Conservation (phyloP, 1,140 invertebrate genomes). For the Lasaia peninsularis region DNA sequence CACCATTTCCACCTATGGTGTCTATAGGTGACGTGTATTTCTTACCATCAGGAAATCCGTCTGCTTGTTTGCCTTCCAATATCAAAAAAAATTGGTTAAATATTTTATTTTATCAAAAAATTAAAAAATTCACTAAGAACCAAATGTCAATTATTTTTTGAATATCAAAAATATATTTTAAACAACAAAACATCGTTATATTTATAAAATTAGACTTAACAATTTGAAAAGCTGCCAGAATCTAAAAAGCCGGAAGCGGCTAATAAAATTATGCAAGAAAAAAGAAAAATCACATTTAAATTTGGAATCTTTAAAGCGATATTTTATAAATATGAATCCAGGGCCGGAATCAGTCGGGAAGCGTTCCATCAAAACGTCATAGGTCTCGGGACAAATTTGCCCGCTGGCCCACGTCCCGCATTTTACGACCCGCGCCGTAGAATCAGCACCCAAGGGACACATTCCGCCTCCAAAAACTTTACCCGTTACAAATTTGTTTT, state of each 20-base stretch:
- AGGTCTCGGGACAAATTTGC: slow-evolving; percentile 75
- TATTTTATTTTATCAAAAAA: no score
- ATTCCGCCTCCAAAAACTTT: slow-evolving; percentile 76
- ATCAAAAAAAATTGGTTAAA: no score
- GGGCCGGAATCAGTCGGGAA: slow-evolving; percentile 61
- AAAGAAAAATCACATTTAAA: background rate
- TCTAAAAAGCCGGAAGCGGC: background rate
- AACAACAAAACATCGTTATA: no score
- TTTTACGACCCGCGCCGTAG: slow-evolving; percentile 74
- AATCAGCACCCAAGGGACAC: slow-evolving; percentile 74
- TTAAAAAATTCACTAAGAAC: no score
- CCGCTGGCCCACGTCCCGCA: slow-evolving; percentile 69
- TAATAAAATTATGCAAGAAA: background rate
- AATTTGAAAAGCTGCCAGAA: background rate
- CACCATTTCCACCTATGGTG: no score
- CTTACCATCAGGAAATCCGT: no score
- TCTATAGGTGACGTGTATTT: no score
- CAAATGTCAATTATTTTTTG: no score
- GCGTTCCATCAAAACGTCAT: slow-evolving; percentile 75
- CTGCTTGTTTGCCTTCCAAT: no score
- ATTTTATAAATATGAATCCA: slow-evolving; percentile 70
- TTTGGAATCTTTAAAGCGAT: background rate
- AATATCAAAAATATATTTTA: no score
- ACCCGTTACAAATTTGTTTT: slow-evolving; percentile 77
- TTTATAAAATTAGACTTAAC: no score